These are phyloP conservation scores for Hydrozoanthus tunicans DNA, from an alignment of 64 coral and sea anemone genomes.

Conservation along the genomic window DNA sequence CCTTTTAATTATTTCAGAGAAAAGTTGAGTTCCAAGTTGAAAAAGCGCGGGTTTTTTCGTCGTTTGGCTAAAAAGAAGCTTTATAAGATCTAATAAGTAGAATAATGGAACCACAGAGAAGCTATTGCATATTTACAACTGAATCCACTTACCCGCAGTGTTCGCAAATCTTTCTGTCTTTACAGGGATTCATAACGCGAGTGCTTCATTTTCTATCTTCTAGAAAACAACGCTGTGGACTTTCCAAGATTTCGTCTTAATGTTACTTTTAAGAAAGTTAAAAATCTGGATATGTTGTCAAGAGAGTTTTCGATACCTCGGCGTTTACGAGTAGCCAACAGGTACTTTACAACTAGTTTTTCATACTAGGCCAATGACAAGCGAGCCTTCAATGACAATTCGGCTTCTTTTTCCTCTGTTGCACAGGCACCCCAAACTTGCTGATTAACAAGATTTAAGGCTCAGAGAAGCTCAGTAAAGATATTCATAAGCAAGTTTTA, in stretches of 20 bases:
- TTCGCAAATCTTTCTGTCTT: neutral
- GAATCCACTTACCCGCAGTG: conserved; percentile 13
- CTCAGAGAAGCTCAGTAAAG: neutral
- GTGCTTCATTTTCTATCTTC: neutral
- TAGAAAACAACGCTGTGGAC: neutral
- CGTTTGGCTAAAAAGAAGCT: neutral
- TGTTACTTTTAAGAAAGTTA: neutral
- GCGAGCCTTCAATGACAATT: neutral
- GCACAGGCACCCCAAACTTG: conserved; percentile 6
- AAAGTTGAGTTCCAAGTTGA: neutral
- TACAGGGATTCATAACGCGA: neutral
- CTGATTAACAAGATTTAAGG: neutral
- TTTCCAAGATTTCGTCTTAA: neutral
- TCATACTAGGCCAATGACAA: conserved; percentile 1
- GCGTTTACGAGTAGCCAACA: neutral
- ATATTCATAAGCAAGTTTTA: neutral
- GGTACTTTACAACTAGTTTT: conserved; percentile 24
- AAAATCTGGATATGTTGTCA: neutral
- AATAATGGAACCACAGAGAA: neutral
- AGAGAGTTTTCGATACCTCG: neutral
- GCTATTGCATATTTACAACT: conserved; percentile 8
- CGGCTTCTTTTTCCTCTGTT: conserved; percentile 22
- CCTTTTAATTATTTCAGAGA: neutral
- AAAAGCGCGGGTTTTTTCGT: neutral
- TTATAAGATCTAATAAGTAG: neutral